Conservation (phyloP, 2,797 vertebrate species). For the Falco rusticolus region DNA sequence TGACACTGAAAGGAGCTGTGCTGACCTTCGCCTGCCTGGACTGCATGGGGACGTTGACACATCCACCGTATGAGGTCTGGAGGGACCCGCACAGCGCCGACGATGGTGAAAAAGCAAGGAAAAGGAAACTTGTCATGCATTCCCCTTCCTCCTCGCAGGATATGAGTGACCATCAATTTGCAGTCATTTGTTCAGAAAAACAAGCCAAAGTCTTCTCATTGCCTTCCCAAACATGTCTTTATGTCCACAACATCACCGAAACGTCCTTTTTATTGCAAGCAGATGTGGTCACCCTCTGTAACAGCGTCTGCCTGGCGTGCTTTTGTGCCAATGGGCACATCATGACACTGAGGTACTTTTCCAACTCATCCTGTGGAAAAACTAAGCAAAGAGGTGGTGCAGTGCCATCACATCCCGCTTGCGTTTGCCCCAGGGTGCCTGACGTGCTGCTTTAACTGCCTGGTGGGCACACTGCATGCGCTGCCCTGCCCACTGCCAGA, state of each 20-base stretch:
- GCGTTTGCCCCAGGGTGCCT: not conserved
- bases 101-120: conserved; percentile 87
- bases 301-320: conserved; percentile 93
- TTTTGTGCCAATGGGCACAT: conserved; percentile 98
- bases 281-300: conserved; percentile 89
- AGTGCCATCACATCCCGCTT: not conserved
- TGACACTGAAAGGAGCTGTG: conserved; percentile 93
- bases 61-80: conserved; percentile 92
- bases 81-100: conserved; percentile 86
- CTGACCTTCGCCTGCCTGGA: conserved; percentile 91
- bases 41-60: conserved; percentile 85
- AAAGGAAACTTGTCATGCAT: conserved; percentile 90
- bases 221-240: conserved; percentile 95
- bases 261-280: conserved; percentile 95
- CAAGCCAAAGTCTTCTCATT: conserved; percentile 98
- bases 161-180: conserved; percentile 90
- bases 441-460: not conserved
- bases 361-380: conserved; percentile 44
- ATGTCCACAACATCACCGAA: conserved; percentile 97
- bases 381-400: conserved; percentile 27
- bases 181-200: conserved; percentile 94
- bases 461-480: not conserved
- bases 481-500: not conserved
- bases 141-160: conserved; percentile 91
- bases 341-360: conserved; percentile 94